Conservation (phyloP, 2,113 vertebrate species). For the Lipophrys pholis region DNA sequence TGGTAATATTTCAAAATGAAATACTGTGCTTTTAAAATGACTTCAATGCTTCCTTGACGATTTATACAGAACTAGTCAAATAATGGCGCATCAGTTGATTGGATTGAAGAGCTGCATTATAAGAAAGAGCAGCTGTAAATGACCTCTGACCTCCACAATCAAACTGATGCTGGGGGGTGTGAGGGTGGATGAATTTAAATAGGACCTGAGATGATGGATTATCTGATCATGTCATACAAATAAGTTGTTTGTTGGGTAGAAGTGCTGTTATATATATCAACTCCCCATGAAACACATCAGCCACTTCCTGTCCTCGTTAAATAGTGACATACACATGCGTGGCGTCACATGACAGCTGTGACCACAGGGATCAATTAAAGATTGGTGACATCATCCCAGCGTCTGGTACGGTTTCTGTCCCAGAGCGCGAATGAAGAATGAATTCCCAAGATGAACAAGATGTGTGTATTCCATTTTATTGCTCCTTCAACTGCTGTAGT, state of each 20-base stretch:
- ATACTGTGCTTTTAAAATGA: neutral
- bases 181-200: neutral
- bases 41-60: neutral
- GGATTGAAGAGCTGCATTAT: conserved; percentile 21
- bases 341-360: conserved; percentile 53
- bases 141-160: conserved; percentile 24
- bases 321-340: conserved; percentile 27
- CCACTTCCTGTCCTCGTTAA: no score
- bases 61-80: neutral
- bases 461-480: conserved; percentile 18
- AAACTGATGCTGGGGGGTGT: conserved; percentile 28
- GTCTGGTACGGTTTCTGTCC: conserved; percentile 38
- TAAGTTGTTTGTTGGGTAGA: conserved; percentile 35
- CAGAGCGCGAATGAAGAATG: conserved; percentile 19
- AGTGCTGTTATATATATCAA: conserved; percentile 19
- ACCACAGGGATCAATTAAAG: conserved; percentile 57
- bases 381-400: conserved; percentile 68
- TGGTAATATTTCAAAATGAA: no score
- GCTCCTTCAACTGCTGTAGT: conserved; percentile 17
- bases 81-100: neutral
- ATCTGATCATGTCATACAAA: conserved; percentile 46
- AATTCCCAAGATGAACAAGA: conserved; percentile 35
- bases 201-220: conserved; percentile 20
- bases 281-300: conserved; percentile 13
- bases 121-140: conserved; percentile 51